A percentile compares a stretch with the other conserved stretches of the same genome.
Evolutionary conservation across 2,797 vertebrate genomes (phyloP).

Genomic region (Sarcophilus harrisii): DNA sequence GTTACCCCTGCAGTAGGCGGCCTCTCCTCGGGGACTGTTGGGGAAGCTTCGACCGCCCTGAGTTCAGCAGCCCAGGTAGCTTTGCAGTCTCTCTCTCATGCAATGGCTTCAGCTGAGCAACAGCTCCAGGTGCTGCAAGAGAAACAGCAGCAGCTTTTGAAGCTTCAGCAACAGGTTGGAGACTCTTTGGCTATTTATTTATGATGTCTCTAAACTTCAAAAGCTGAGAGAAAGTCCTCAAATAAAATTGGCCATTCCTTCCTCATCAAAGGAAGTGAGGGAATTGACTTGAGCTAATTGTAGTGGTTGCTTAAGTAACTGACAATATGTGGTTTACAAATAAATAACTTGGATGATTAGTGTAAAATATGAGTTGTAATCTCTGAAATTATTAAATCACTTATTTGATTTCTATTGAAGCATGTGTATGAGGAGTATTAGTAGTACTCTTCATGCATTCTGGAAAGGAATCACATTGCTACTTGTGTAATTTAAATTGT

Average conservation of each 20-base stretch:
- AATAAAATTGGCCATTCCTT: conserved; percentile 66
- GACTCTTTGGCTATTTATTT: conserved; percentile 87
- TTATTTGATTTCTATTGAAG: conserved; percentile 28
- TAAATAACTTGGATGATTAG: not conserved
- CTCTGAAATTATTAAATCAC: not conserved
- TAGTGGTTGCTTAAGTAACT: not conserved
- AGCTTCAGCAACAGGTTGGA: conserved; percentile 99
- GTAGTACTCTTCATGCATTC: not conserved
- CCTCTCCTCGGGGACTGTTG: conserved; percentile 95
- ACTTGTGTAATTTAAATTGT: conserved; percentile 22
- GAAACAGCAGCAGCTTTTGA: conserved; percentile 99
- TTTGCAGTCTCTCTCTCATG: conserved; percentile 99
- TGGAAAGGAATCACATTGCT: conserved; percentile 25
- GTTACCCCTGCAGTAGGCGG: conserved; percentile 96
- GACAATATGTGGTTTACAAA: not conserved
- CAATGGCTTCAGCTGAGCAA: conserved; percentile 99
- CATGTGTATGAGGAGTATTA: not conserved
- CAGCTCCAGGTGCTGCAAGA: conserved; percentile 99
- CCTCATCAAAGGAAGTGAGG: conserved; percentile 66
- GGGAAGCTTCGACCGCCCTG: conserved; percentile 97
- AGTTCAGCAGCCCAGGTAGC: conserved; percentile 99
- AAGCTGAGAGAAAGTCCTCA: conserved; percentile 84
- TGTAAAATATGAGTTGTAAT: not conserved
- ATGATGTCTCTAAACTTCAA: conserved; percentile 87
- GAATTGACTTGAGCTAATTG: conserved; percentile 65